Conservation (phyloP, 2,888 invertebrate species). For the Drosophila multiciliata region DNA sequence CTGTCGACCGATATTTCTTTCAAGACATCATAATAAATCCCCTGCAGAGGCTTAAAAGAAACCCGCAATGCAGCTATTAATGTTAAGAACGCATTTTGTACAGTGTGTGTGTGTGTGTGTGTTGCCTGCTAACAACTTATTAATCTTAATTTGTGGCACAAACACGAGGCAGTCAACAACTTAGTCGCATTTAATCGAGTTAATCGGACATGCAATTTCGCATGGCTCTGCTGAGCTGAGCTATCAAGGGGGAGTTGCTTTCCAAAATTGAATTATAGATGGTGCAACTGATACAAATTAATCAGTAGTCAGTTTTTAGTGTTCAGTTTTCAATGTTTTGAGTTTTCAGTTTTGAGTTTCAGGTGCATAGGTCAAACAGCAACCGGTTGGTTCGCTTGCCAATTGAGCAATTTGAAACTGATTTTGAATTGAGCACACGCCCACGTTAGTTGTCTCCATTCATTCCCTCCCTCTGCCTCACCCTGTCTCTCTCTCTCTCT, state of each 20-base stretch:
- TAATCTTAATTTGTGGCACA: conserved; percentile 41
- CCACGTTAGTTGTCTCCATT: conserved; percentile 13
- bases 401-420: conserved; percentile 23
- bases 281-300: conserved; percentile 36
- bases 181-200: conserved; percentile 61
- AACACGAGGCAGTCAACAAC: conserved; percentile 39
- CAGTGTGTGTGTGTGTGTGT: conserved; percentile 1
- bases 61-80: neutral
- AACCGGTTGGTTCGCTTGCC: conserved; percentile 18
- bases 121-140: conserved; percentile 47
- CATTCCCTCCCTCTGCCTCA: neutral
- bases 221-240: conserved; percentile 8
- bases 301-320: conserved; percentile 9
- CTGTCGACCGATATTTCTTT: neutral
- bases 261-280: conserved; percentile 26
- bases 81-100: neutral
- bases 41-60: neutral
- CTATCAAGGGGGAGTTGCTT: neutral
- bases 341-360: neutral
- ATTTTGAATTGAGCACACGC: conserved; percentile 46
- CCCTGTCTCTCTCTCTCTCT: neutral
- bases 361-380: conserved; percentile 25
- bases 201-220: conserved; percentile 60
- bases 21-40: neutral
- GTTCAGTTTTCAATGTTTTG: neutral